phyloP scores from a whole-genome alignment of 2,113 vertebrate genomes.

The Ceyx margarethae region DNA sequence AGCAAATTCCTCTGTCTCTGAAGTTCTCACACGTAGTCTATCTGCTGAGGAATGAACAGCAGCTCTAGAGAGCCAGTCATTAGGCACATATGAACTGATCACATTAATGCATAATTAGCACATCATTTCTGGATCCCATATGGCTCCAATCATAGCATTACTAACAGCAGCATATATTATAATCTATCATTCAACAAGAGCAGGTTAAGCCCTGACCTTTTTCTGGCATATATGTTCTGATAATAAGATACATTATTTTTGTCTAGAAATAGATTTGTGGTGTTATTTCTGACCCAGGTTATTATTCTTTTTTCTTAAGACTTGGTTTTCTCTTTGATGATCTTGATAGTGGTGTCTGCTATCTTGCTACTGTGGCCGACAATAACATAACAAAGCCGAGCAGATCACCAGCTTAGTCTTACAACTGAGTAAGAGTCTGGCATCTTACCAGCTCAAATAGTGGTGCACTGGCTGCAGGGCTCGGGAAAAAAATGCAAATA shows the following conservation, averaged over 20 bases:
- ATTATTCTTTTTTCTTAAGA: not conserved
- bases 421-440: slow-evolving; percentile 32
- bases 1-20: not conserved
- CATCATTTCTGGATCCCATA: slow-evolving; percentile 36
- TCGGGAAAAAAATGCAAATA: slow-evolving; percentile 29
- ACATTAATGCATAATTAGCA: slow-evolving; percentile 1
- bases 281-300: not conserved
- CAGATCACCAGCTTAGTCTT: slow-evolving; percentile 8
- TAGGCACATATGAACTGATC: slow-evolving; percentile 2
- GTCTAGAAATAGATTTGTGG: not conserved
- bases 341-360: slow-evolving; percentile 13
- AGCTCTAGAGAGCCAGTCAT: not conserved
- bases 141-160: not conserved
- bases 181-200: not conserved
- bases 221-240: not conserved
- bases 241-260: slow-evolving; percentile 10
- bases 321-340: not conserved
- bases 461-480: slow-evolving; percentile 10
- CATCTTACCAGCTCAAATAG: slow-evolving; percentile 40
- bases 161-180: not conserved
- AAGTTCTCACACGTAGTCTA: not conserved
- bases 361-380: not conserved
- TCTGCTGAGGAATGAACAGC: not conserved
- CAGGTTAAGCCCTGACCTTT: slow-evolving; percentile 6
- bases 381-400: not conserved